Conservation (phyloP, 2,113 vertebrate species). For the Lophochroa leadbeateri region DNA sequence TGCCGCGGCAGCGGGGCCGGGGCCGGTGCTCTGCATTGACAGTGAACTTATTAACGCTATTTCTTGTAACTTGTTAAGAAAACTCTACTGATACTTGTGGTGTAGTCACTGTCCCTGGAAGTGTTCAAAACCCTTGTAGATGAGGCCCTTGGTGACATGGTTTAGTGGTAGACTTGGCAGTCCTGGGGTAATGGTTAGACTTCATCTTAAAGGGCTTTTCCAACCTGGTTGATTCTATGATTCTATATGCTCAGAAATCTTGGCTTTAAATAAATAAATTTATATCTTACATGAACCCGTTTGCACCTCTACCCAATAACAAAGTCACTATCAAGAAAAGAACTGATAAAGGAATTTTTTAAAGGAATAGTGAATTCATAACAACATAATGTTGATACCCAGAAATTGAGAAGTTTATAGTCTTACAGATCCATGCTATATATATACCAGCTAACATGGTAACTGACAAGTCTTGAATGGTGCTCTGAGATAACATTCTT, state of each 20-base stretch:
- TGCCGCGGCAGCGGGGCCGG: no score
- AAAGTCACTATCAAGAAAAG: neutral
- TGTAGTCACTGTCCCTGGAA: neutral
- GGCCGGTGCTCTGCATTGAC: no score
- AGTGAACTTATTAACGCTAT: neutral
- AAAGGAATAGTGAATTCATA: neutral
- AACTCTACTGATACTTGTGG: fast-evolving
- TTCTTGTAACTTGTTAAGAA: neutral
- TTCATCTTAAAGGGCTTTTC: neutral
- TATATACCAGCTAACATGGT: neutral
- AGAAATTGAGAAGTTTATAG: neutral
- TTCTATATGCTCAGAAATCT: neutral
- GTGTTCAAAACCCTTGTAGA: neutral
- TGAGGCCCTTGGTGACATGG: neutral
- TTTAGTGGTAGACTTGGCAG: neutral
- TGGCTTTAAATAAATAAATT: neutral
- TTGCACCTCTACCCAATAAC: neutral
- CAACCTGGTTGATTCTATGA: neutral
- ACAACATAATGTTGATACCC: neutral
- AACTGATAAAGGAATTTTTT: neutral
- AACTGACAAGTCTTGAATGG: neutral
- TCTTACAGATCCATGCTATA: neutral
- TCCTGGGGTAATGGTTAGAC: neutral
- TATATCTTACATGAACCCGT: neutral
- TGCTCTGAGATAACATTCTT: neutral